Evolutionary conservation across 2,797 vertebrate genomes (phyloP).

Genomic region (Florisuga fusca): DNA sequence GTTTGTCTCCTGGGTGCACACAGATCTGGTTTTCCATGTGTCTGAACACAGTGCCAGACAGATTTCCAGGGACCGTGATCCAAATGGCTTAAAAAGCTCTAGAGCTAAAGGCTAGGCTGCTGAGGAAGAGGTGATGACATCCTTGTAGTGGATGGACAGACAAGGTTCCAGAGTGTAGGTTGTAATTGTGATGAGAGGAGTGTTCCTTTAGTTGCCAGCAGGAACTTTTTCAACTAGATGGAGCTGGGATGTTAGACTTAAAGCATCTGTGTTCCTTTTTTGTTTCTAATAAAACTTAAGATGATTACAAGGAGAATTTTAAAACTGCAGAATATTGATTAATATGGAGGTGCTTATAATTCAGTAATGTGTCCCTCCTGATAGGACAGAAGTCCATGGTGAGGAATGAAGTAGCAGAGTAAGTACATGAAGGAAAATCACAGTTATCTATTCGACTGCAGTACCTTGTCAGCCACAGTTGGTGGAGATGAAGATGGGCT

Average conservation of each 20-base stretch:
- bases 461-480: neutral
- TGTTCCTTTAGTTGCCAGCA: neutral
- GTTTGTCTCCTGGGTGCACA: neutral
- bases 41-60: neutral
- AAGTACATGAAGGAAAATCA: neutral
- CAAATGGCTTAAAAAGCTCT: neutral
- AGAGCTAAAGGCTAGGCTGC: neutral
- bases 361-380: neutral
- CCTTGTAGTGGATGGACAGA: neutral
- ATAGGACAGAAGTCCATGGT: neutral
- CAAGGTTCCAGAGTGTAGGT: neutral
- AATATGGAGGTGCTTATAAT: neutral
- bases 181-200: neutral
- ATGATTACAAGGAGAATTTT: neutral
- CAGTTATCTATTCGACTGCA: rapidly evolving
- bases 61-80: neutral
- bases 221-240: neutral
- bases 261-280: neutral
- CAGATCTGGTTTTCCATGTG: neutral
- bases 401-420: neutral
- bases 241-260: neutral
- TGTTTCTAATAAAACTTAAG: neutral
- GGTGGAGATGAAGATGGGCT: too few species aligned
- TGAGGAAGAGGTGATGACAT: neutral
- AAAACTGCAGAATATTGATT: neutral